phyloP scores from a whole-genome alignment of 2,888 invertebrate genomes.

The Cryptosula pallasiana region DNA sequence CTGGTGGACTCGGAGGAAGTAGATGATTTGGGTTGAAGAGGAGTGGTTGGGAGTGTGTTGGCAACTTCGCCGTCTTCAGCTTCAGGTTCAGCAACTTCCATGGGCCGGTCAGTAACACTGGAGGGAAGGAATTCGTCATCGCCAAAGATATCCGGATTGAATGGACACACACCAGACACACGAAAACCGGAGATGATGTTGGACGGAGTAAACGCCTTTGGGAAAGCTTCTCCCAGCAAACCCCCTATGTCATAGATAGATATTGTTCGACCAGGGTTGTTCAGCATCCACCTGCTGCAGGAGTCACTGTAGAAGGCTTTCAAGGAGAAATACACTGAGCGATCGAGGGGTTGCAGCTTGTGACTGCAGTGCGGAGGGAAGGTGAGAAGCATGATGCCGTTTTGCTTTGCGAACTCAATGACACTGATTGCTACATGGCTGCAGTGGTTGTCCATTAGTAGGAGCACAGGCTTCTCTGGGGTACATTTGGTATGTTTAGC shows the following conservation, averaged over 20 bases:
- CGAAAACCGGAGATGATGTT: slow-evolving; percentile 18
- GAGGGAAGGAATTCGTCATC: neutral
- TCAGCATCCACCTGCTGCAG: slow-evolving; percentile 15
- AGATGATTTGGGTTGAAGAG: no score
- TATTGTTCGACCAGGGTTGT: slow-evolving; percentile 21
- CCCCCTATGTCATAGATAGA: neutral
- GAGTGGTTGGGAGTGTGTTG: no score
- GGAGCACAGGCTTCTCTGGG: neutral
- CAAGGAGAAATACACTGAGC: slow-evolving; percentile 11
- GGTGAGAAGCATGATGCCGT: slow-evolving; percentile 23
- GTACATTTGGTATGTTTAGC: neutral
- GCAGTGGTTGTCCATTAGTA: neutral
- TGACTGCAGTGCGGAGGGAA: slow-evolving; percentile 22
- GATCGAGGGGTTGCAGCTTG: slow-evolving; percentile 21
- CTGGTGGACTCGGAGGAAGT: no score
- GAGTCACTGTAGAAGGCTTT: slow-evolving; percentile 6
- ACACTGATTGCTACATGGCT: neutral
- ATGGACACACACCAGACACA: slow-evolving; percentile 8
- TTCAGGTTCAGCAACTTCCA: neutral
- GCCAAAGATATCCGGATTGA: slow-evolving; percentile 17
- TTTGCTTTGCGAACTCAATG: neutral
- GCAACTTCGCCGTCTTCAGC: no score
- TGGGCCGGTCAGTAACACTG: neutral
- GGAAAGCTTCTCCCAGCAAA: slow-evolving; percentile 8
- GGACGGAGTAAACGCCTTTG: neutral